Evolutionary conservation across 2,888 invertebrate species (phyloP), one percentile per base, ranked within the genome.

Genomic region (Mellilla xanthometata): DNA sequence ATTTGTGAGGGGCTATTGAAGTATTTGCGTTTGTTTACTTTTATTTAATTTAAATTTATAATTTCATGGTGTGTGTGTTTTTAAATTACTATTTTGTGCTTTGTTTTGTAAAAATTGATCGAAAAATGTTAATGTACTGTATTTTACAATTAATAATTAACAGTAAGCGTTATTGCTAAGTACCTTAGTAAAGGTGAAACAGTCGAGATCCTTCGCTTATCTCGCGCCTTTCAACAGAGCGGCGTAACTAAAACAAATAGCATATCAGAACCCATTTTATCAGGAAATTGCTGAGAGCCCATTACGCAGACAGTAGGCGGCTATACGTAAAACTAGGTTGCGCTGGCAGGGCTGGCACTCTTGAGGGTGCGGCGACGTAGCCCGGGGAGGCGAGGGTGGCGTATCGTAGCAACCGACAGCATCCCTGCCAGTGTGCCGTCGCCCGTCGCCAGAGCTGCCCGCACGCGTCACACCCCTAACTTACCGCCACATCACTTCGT

Each of bases 391-490:
- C 62, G 62, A 64, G 78, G 79, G 77, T 66, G 75, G 64, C 62
- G 87, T 89, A 86, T 79, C 88, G 69, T 86, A 86, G 88, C 88
- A 89, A 89, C 88, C 57, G 53, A 54, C 87, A 87, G 88, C 87
- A 86, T 89, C 88, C 88, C 83, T 82, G 73, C 58, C 87, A 88
- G 88, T 88, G 68, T 74, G 69, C 74, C 74, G 68, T 69, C 63
- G 72, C 56, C 65, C 55, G 63, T 62, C 76, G 76, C 58, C 51
- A 60, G 56, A 71, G 60, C 44, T 76, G 68, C 78, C 63, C 82
- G 86, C 71, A 70, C 68, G 70, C 67, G 65, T 48, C 54, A 39
- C 55, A 50, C 46, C 54, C 52, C 55, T 54, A 46, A 39, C 39
- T 54, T 30, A 55, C 62, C 55, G 56, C 49, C 49, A 56, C 45